Conservation (phyloP, 2,888 invertebrate species). For the Didymodactylos carnosus region DNA sequence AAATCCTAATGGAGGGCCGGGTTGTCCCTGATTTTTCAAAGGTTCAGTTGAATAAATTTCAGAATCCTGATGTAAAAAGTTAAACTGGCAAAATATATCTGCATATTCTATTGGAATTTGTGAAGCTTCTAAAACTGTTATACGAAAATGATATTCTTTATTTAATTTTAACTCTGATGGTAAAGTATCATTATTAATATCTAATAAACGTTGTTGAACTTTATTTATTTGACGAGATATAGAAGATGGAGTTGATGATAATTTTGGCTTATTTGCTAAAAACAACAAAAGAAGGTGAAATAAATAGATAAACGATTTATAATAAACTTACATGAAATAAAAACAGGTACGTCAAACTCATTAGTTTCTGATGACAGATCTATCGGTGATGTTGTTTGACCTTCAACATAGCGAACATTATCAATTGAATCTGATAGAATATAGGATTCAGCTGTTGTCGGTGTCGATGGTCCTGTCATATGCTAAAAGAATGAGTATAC, state of each 20-base stretch:
- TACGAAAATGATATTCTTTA: constrained; percentile 82
- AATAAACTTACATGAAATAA: not conserved
- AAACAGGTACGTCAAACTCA: no score
- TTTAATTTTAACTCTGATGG: constrained; percentile 73
- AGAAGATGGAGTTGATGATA: not conserved
- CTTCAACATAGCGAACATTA: not conserved
- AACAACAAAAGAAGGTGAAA: not conserved
- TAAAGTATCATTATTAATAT: no score
- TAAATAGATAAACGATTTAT: not conserved
- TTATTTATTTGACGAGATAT: no score
- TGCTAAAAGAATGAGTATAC: not conserved
- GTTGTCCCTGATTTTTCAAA: constrained; percentile 77
- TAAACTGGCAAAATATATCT: constrained; percentile 98
- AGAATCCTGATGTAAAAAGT: constrained; percentile 90
- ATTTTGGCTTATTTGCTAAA: not conserved
- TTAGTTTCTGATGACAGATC: no score
- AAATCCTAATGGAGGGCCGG: constrained; percentile 61
- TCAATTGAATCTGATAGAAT: not conserved
- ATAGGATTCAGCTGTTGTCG: not conserved
- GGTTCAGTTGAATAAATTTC: constrained; percentile 99
- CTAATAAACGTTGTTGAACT: not conserved
- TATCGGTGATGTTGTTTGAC: no score
- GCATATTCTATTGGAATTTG: constrained; percentile 87
- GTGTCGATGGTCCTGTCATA: not conserved
- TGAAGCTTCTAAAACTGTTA: constrained; percentile 84